Percentiles rank a stretch among this genome's conserved stretches.
phyloP scores from a whole-genome alignment of 2,888 invertebrate species.

The Drosophila cracens region DNA sequence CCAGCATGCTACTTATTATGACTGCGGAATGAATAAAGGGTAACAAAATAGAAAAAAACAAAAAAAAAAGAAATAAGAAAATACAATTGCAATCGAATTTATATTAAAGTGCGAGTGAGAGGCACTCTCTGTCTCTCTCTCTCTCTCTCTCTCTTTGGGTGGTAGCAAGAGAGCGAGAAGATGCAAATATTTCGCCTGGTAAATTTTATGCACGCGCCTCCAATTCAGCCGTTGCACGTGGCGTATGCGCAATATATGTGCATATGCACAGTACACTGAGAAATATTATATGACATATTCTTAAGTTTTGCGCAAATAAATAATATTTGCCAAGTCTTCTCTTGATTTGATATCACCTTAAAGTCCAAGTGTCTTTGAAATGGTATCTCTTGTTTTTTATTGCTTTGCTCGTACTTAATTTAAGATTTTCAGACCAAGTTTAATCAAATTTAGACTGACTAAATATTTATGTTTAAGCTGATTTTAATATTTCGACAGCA shows the following conservation, averaged over 20 bases:
- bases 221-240: constrained; percentile 55
- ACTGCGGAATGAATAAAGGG: constrained; percentile 28
- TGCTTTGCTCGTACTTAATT: neutral
- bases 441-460: neutral
- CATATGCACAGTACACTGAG: constrained; percentile 20
- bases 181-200: constrained; percentile 33
- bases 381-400: neutral
- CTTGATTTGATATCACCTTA: neutral
- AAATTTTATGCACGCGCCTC: constrained; percentile 66
- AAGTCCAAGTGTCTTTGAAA: neutral
- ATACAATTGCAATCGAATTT: constrained; percentile 58
- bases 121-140: no score
- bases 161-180: constrained; percentile 11
- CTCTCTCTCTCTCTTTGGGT: neutral
- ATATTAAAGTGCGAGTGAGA: constrained; percentile 31
- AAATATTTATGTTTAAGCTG: neutral
- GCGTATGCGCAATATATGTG: constrained; percentile 70
- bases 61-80: constrained; percentile 11
- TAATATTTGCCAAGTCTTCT: neutral
- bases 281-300: neutral
- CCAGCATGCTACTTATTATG: constrained; percentile 19
- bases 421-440: neutral
- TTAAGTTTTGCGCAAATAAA: neutral
- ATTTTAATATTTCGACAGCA: neutral
- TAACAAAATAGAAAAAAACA: constrained; percentile 9